Base-by-base conservation (phyloP, 2,113 vertebrate genomes). In the Pagrus major region DNA sequence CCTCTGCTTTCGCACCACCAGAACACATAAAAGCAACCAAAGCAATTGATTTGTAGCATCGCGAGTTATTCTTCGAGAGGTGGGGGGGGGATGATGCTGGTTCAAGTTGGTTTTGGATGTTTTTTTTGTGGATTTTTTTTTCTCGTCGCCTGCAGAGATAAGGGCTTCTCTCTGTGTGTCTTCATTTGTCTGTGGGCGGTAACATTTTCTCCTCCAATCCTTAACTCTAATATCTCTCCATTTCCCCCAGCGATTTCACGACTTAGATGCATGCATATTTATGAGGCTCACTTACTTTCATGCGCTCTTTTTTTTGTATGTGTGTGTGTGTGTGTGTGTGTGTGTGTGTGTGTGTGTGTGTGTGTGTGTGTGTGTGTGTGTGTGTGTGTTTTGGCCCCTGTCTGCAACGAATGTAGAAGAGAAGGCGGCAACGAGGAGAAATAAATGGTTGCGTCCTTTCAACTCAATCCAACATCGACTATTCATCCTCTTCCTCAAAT, bases 151-250 rank as follows among this genome's bases (percentile, higher is more conserved):
- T 64, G 81, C 78, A 91, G 88, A 90, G 87, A 86, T 90, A 83
- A 87, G 80, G 61, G 74, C 58, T 87, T n/a, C n/a, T 85, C 71
- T 90, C 71, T 88, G 65, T 86, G 85, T 85, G 89, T 93, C 90
- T 94, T 88, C 71, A 90, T 92, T 91, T 91, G 88, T 93, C 91
- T 94, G 92, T 91, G 92, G 93, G 92, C 92, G 91, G 91, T 80
- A 92, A 90, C 92, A 80, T 83, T 81, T 88, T 90, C 82, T 91
- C 80, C 80, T 93, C 85, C 89, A 92, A 89, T 91, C 86, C 88
- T 88, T 91, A 93, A 91, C 89, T 82, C 83, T 90, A 93, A 93
- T 93, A 88, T 92, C 88, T 92, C 81, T 71, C 66, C 71, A 63
- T 90, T 90, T 89, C 83, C 89, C 90, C 78, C 77, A 78, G 93